Conservation (phyloP, 2,888 invertebrate genomes). For the Ectemnius cavifrons region DNA sequence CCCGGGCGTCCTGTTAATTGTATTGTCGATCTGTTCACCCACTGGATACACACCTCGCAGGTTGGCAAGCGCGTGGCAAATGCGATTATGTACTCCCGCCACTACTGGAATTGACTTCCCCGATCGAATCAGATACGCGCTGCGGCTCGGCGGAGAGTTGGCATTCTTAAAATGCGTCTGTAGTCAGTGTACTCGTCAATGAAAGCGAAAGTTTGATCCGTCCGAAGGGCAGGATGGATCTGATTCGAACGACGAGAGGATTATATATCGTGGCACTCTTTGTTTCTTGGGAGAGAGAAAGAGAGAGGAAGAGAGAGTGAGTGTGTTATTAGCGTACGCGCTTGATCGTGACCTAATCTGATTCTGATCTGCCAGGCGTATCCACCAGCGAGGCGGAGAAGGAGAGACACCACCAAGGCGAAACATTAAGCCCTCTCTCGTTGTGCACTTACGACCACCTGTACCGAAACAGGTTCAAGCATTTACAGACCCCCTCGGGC, state of each 20-base stretch:
- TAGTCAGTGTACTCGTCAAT: too few species aligned
- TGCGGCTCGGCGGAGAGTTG: too few species aligned
- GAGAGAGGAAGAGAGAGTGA: neutral
- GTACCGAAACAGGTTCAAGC: conserved; percentile 59
- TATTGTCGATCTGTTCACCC: conserved; percentile 25
- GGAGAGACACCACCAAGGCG: conserved; percentile 13
- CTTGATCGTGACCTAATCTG: conserved; percentile 51
- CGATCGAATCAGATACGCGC: too few species aligned
- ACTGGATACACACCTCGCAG: neutral
- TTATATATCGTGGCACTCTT: too few species aligned
- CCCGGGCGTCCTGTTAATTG: conserved; percentile 29
- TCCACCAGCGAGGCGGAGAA: conserved; percentile 18
- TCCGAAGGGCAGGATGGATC: too few species aligned
- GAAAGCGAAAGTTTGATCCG: too few species aligned
- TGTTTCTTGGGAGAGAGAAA: too few species aligned
- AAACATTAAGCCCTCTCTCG: conserved; percentile 47
- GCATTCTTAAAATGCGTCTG: too few species aligned
- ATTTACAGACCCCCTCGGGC: conserved; percentile 54
- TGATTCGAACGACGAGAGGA: too few species aligned
- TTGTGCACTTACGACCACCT: conserved; percentile 57
- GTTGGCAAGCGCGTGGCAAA: neutral
- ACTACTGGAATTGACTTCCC: too few species aligned
- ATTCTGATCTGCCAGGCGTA: conserved; percentile 47
- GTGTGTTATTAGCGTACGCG: conserved; percentile 6
- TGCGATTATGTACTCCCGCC: too few species aligned